Conservation (phyloP, 2,888 invertebrate genomes). For the Drosophila formosana region DNA sequence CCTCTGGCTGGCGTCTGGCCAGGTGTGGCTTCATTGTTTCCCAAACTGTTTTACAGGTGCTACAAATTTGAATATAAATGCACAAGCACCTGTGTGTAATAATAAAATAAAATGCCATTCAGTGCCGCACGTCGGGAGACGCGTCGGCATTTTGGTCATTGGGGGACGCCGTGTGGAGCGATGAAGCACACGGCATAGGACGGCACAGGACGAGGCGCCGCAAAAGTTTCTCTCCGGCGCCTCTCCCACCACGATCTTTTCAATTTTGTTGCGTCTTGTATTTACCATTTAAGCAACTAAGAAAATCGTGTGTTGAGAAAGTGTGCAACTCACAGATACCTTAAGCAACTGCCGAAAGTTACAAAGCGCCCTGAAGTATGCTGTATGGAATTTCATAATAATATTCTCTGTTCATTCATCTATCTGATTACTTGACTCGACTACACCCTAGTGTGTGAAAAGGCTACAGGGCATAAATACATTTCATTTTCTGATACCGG, state of each 20-base stretch:
- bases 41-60: slow-evolving; percentile 76
- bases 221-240: slow-evolving; percentile 34
- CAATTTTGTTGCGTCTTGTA: slow-evolving; percentile 45
- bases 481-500: slow-evolving; percentile 48
- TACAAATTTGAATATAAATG: slow-evolving; percentile 78
- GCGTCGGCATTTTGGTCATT: slow-evolving; percentile 53
- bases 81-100: slow-evolving; percentile 72
- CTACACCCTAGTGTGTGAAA: slow-evolving; percentile 11
- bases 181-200: not conserved
- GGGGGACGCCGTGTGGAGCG: slow-evolving; percentile 27
- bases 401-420: not conserved
- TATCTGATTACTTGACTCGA: not conserved
- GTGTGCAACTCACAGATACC: not conserved
- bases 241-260: slow-evolving; percentile 50
- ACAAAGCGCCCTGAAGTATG: not conserved
- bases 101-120: slow-evolving; percentile 77
- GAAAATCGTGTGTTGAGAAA: not conserved
- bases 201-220: slow-evolving; percentile 16
- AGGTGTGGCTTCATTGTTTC: slow-evolving; percentile 72
- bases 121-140: slow-evolving; percentile 58
- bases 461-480: slow-evolving; percentile 18
- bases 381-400: not conserved
- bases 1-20: slow-evolving; percentile 29
- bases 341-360: too few relatives aligned
- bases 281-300: slow-evolving; percentile 26